Percentiles rank a stretch among this genome's conserved stretches.
Evolutionary conservation across 2,797 vertebrate genomes (phyloP).

Genomic region (Hoplostethus mediterraneus): DNA sequence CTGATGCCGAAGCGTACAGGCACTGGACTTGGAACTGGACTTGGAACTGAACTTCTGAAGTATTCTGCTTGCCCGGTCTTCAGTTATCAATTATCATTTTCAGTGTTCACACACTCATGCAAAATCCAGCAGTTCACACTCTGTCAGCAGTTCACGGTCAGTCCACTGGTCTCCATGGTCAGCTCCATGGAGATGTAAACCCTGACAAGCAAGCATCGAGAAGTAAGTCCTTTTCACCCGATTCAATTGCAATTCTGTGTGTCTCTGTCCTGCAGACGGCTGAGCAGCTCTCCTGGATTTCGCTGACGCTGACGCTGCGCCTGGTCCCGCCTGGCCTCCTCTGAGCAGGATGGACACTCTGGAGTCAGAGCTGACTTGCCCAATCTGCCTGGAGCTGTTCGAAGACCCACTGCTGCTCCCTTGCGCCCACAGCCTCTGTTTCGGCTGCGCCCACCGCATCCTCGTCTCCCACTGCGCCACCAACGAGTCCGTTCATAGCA

Average conservation of each 20-base stretch:
- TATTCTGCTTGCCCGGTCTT: not conserved
- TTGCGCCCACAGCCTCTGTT: conserved; percentile 96
- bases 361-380: conserved; percentile 99
- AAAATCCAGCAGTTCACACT: conserved; percentile 32
- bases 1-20: not conserved
- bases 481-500: conserved; percentile 94
- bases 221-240: conserved; percentile 69
- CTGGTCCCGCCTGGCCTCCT: conserved; percentile 87
- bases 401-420: conserved; percentile 97
- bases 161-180: conserved; percentile 26
- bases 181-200: conserved; percentile 59
- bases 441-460: conserved; percentile 95
- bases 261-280: conserved; percentile 88
- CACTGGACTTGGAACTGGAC: not conserved
- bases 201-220: conserved; percentile 43
- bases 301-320: conserved; percentile 88
- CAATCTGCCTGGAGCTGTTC: conserved; percentile 99
- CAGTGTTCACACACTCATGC: not conserved
- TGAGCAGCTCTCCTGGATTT: conserved; percentile 95
- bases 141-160: conserved; percentile 15
- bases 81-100: conserved; percentile 12
- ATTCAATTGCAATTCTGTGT: conserved; percentile 82
- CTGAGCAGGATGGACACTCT: conserved; percentile 97
- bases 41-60: not conserved
- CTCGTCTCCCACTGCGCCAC: conserved; percentile 94